Evolutionary conservation across 2,113 vertebrate species (phyloP), one percentile per base, ranked within the genome.

Genomic region (Megaptera novaeangliae): DNA sequence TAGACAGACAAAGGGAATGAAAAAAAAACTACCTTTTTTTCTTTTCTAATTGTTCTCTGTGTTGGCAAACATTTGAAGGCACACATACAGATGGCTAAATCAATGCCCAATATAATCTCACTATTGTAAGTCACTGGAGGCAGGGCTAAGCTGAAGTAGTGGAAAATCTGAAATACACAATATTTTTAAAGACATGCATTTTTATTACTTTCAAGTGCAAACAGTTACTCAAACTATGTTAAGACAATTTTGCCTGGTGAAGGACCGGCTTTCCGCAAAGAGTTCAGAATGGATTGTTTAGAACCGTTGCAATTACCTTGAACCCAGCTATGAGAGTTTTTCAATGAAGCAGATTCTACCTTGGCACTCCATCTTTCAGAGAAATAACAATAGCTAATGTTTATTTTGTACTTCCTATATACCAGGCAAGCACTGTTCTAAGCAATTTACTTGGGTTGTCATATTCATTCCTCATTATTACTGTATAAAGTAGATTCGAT

Each of bases 121-220:
- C 41, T 84, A 77, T 75, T 84, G 69, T 96, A 88, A 97, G 49
- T 95, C 93, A 96, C 25, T 44, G 71, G 64, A 93, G 94, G 29
- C 63, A 83, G 46, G 25, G 13, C 39, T 88, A 90, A 27, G 17
- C 52, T 96, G 75, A 97, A 96, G 41, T 95, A 85, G 52, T 91
- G 88, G 88, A 93, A 96, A 97, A 93, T 96, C 39, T 94, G 91
- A 95, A 97, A 85, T 91, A 52, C 59, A 86, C 77, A 95, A 23
- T 94, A 77, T 85, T 97, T 97, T 96, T 94, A 97, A 97, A 95
- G 69, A 88, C 69, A 88, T 72, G 46, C 29, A 91, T 72, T 91
- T 96, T 88, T 94, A 91, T 96, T 94, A 95, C 84, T 97, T 96
- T 84, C 64, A 95, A 96, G 69, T 83, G 44, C 23, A 95, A 75